Base-by-base conservation (phyloP, 2,797 vertebrate genomes). In the Crax fasciolata region DNA sequence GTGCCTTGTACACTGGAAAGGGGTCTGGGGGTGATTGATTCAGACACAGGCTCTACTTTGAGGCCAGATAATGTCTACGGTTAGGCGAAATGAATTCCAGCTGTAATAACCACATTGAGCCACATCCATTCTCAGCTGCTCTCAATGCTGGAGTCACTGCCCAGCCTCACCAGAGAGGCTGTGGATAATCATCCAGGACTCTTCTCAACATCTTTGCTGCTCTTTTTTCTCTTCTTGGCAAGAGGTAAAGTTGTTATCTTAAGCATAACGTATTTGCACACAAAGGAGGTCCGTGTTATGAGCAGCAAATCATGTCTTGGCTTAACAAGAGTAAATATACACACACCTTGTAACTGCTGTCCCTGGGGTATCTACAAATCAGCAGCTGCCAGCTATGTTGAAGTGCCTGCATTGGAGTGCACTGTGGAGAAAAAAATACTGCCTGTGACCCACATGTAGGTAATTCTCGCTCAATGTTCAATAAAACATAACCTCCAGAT, bases 361-460 rank as follows among this genome's bases (percentile, higher is more conserved):
- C 78, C 87, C 91, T 43, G 67, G 76, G 72, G 90, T 49, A 86
- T 32, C 76, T 91, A 91, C 87, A 94, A 77, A 87, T 49, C 82
- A 81, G 27, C 91, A 61, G 76, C 89, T 94, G 71, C 78, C 81
- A 82, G 72, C 87, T 28, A 41, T 10, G 68, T 54, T 54, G 49
- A 80, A 89, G 76, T 51, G 27, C 28, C 51, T 80, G 82, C 12
- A 25, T 25, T 79, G 59, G 67, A 70, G 63, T 30, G 63, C 41
- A 27, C 8, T 11, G 27, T 20, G 75, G 32, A 21, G 62, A 81
- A 94, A 93, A 89, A 94, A 93, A 89, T 10, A 20, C 41, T 94
- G 57, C 54, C 68, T 43, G 7, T 43, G 68, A 85, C 54, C 43
- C 38, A 75, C 65, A 25, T 7, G 61, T 43, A 68, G 52, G 57